phyloP scores from a whole-genome alignment of 2,113 vertebrate genomes.

The Symphodus melops region DNA sequence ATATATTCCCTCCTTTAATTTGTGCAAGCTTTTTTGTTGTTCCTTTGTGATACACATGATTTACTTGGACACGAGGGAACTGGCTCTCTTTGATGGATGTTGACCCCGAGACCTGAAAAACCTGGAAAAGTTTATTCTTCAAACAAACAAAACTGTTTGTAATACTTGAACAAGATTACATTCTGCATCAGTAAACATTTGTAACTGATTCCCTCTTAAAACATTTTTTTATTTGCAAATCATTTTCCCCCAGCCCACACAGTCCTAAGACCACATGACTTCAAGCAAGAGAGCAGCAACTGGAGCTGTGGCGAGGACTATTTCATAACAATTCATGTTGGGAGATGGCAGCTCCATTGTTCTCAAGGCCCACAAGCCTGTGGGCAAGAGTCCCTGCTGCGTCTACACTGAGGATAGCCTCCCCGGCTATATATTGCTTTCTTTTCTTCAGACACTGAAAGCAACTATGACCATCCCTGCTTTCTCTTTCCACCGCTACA shows the following conservation, averaged over 20 bases:
- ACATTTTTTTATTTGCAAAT: slow-evolving; percentile 68
- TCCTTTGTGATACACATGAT: slow-evolving; percentile 65
- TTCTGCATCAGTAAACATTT: slow-evolving; percentile 1
- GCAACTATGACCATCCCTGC: slow-evolving; percentile 60
- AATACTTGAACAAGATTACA: neutral
- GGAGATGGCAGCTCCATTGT: slow-evolving; percentile 78
- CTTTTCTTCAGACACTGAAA: slow-evolving; percentile 53
- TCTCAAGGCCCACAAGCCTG: slow-evolving; percentile 69
- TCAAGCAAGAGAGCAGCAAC: slow-evolving; percentile 68
- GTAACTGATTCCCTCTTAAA: slow-evolving; percentile 28
- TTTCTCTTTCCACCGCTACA: slow-evolving; percentile 41
- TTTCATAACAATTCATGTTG: slow-evolving; percentile 73
- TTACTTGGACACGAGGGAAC: slow-evolving; percentile 35
- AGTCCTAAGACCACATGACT: slow-evolving; percentile 62
- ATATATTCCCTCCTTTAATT: slow-evolving; percentile 55
- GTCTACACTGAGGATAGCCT: slow-evolving; percentile 65
- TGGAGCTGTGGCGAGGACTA: slow-evolving; percentile 65
- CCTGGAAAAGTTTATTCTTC: neutral
- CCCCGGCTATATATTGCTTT: slow-evolving; percentile 63
- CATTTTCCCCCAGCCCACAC: slow-evolving; percentile 53
- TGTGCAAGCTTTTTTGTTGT: slow-evolving; percentile 48
- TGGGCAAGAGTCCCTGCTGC: slow-evolving; percentile 75
- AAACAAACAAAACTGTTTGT: neutral
- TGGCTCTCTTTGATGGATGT: slow-evolving; percentile 32
- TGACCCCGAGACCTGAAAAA: slow-evolving; percentile 23